Evolutionary conservation across 2,113 vertebrate genomes (phyloP).

Genomic region (Bambusicola thoracicus): DNA sequence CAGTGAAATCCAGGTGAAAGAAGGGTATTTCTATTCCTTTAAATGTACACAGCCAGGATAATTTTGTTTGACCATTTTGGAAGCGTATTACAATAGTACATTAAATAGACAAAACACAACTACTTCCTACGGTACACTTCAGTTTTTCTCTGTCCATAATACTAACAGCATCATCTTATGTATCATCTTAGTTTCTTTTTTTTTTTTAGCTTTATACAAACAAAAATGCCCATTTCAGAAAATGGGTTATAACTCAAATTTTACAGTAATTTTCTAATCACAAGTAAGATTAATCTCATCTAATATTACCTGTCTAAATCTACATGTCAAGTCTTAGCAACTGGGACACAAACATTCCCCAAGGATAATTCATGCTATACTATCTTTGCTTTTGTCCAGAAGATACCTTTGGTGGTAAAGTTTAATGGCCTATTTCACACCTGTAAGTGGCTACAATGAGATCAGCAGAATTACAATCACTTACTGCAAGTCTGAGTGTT

Average conservation of each 20-base stretch:
- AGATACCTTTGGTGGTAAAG: constrained; percentile 46
- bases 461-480: constrained; percentile 65
- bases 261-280: neutral
- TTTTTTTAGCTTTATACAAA: neutral
- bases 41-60: neutral
- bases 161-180: neutral
- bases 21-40: neutral
- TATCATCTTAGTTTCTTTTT: neutral
- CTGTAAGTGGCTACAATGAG: constrained; percentile 65
- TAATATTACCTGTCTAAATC: constrained; percentile 11
- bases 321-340: neutral
- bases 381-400: constrained; percentile 52
- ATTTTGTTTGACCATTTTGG: neutral
- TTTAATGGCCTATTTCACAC: constrained; percentile 59
- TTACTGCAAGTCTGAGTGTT: constrained; percentile 65
- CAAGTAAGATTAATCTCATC: neutral
- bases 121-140: neutral
- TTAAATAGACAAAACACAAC: neutral
- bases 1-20: neutral
- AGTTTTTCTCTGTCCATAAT: neutral
- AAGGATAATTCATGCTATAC: constrained; percentile 40
- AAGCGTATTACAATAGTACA: neutral
- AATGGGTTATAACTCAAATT: neutral
- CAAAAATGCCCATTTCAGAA: neutral
- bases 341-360: constrained; percentile 2